These are phyloP conservation scores for Prolemur simus DNA, from an alignment of 2,113 vertebrate genomes.

Conservation along the genomic window DNA sequence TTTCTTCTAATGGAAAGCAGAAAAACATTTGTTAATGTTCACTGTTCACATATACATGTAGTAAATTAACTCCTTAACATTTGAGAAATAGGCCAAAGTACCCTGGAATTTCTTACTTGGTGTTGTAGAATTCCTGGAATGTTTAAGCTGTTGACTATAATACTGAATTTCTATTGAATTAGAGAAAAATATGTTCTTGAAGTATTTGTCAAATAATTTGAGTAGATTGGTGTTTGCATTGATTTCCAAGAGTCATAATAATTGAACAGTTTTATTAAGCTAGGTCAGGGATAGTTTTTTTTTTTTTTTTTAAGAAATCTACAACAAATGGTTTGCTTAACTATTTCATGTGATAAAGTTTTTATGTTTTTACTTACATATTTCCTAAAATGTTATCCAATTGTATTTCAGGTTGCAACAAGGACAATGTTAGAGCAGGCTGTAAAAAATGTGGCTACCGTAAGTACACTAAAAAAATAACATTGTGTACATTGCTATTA, in stretches of 20 bases:
- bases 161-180: neutral
- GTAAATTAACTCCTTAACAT: neutral
- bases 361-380: constrained; percentile 28
- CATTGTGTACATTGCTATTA: neutral
- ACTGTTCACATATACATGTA: neutral
- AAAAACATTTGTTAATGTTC: constrained; percentile 14
- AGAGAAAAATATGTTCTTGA: neutral
- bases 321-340: neutral
- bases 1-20: neutral
- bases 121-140: neutral
- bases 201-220: constrained; percentile 40
- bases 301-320: neutral
- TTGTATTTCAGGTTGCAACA: constrained; percentile 92
- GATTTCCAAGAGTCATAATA: neutral
- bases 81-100: neutral
- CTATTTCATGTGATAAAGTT: constrained; percentile 9
- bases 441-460: constrained; percentile 99
- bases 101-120: neutral
- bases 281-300: neutral
- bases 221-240: neutral
- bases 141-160: neutral
- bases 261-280: neutral
- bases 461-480: neutral
- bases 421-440: constrained; percentile 97
- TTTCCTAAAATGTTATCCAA: constrained; percentile 53